Evolutionary conservation across 1,140 invertebrate genomes (phyloP).

Genomic region (Coenobita brevimanus): DNA sequence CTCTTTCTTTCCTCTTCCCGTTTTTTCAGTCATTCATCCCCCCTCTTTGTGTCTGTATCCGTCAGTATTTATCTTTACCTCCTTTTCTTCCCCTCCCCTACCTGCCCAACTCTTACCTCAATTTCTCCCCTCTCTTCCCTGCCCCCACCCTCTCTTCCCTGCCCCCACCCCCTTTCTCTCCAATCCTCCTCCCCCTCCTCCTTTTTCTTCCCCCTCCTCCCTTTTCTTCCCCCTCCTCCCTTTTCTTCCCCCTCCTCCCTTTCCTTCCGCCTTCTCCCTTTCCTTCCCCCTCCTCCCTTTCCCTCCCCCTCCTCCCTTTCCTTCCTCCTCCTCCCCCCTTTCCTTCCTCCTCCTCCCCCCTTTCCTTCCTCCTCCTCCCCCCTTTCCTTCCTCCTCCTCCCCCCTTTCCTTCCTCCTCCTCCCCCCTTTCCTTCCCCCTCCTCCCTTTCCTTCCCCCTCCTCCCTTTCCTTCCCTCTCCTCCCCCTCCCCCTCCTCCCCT

Average conservation of each 20-base stretch:
- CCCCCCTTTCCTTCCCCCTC: background rate
- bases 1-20: too few species aligned
- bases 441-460: background rate
- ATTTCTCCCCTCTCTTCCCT: background rate
- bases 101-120: background rate
- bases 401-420: background rate
- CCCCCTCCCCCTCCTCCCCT: background rate
- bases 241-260: background rate
- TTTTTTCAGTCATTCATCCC: too few species aligned
- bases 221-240: background rate
- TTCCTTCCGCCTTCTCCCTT: too few species aligned
- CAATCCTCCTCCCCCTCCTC: background rate
- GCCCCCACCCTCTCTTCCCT: background rate
- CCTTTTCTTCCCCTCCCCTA: background rate
- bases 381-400: background rate
- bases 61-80: too few species aligned
- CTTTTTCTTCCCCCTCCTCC: background rate
- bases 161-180: too few species aligned
- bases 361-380: background rate
- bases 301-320: too few species aligned
- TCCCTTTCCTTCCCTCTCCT: too few species aligned
- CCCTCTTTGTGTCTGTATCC: too few species aligned
- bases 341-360: background rate
- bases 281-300: too few species aligned
- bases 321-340: background rate